A percentile compares a stretch with the other conserved stretches of the same genome.
These are phyloP conservation scores for Gadopsis bispinosus DNA, from an alignment of 2,797 vertebrate species.

Conservation along the genomic window DNA sequence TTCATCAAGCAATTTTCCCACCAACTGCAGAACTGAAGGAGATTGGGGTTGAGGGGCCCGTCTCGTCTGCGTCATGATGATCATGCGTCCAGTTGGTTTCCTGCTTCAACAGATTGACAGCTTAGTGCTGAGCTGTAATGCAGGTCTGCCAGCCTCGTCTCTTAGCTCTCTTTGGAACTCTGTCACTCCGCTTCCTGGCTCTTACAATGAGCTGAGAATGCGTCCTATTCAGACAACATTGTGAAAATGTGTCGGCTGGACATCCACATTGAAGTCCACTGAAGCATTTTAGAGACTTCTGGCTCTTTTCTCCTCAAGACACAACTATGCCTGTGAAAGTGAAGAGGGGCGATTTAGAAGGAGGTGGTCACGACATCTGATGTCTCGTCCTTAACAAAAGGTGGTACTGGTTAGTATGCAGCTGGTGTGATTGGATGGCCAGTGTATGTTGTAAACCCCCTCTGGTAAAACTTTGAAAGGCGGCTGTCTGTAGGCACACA, in stretches of 20 bases:
- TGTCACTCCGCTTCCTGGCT: conserved; percentile 56
- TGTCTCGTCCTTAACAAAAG: conserved; percentile 77
- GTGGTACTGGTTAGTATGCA: conserved; percentile 75
- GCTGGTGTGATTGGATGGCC: conserved; percentile 56
- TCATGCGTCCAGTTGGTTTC: conserved; percentile 51
- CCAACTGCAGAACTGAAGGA: conserved; percentile 37
- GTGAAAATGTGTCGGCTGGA: conserved; percentile 76
- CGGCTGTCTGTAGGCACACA: conserved; percentile 55
- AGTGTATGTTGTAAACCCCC: conserved; percentile 73
- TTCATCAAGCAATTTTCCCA: conserved; percentile 45
- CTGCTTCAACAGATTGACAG: conserved; percentile 65
- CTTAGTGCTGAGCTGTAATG: conserved; percentile 57
- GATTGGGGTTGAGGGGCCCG: conserved; percentile 56
- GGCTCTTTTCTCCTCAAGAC: conserved; percentile 70
- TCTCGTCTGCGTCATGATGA: conserved; percentile 44
- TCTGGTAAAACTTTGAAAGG: conserved; percentile 72
- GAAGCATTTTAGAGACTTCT: conserved; percentile 80
- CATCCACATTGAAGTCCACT: conserved; percentile 76
- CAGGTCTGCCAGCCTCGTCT: conserved; percentile 68
- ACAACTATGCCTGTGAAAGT: conserved; percentile 71
- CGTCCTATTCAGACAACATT: conserved; percentile 67
- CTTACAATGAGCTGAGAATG: conserved; percentile 66
- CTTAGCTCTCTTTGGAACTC: conserved; percentile 67
- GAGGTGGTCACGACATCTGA: conserved; percentile 75
- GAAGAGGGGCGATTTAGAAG: conserved; percentile 70